phyloP scores from a whole-genome alignment of 2,888 invertebrate genomes.

The Agrochola circellaris region DNA sequence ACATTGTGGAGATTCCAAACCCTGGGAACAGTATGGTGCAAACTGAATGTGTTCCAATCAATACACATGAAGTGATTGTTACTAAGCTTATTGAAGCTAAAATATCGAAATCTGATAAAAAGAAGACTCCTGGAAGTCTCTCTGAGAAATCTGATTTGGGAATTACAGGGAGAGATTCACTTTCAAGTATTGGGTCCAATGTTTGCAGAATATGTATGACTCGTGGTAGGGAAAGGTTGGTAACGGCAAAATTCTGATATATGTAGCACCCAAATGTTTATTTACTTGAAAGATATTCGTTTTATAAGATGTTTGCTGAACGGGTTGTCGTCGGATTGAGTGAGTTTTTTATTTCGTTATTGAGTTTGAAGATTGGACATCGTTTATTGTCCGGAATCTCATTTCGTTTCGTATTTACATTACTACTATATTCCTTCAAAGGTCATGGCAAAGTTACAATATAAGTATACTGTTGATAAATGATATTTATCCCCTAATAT shows the following conservation, averaged over 20 bases:
- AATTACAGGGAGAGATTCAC: constrained; percentile 81
- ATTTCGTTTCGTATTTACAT: constrained; percentile 41
- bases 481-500: too few species aligned
- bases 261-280: constrained; percentile 57
- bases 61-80: constrained; percentile 78
- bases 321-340: constrained; percentile 27
- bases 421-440: constrained; percentile 13
- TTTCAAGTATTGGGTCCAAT: constrained; percentile 90
- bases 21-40: constrained; percentile 71
- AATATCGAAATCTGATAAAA: constrained; percentile 78
- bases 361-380: constrained; percentile 36
- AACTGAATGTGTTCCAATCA: constrained; percentile 66
- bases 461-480: not conserved
- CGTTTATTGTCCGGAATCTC: constrained; percentile 12
- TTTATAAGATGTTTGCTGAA: constrained; percentile 51
- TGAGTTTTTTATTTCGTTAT: constrained; percentile 33
- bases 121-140: constrained; percentile 76
- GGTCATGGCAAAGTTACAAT: not conserved
- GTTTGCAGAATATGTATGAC: constrained; percentile 93
- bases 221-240: constrained; percentile 85
- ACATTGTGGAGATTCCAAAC: constrained; percentile 70
- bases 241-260: constrained; percentile 26
- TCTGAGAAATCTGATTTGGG: constrained; percentile 82
- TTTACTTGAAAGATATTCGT: constrained; percentile 60
- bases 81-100: constrained; percentile 75